A percentile compares a stretch with the other conserved stretches of the same genome.
Evolutionary conservation across 35 echinoderm and acorn worm species (phyloP).

Genomic region (Hemicentrotus pulcherrimus): DNA sequence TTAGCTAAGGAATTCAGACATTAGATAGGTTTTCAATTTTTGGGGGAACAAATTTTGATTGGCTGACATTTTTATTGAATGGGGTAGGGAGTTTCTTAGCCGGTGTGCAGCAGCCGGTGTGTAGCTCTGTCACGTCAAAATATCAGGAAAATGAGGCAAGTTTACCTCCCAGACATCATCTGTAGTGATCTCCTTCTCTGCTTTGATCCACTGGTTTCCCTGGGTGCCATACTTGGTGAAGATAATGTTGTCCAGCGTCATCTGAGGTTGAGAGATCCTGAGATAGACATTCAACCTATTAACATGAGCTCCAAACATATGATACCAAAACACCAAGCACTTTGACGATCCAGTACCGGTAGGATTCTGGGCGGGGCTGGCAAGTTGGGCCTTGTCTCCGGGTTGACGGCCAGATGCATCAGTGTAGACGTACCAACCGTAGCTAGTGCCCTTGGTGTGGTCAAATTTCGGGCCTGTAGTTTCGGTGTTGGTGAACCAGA

Average conservation of each 20-base stretch:
- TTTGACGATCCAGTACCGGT: background rate
- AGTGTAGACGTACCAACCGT: constrained; percentile 75
- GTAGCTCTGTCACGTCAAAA: too few relatives aligned
- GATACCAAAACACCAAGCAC: constrained; percentile 85
- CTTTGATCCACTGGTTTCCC: constrained; percentile 87
- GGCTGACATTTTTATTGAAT: too few relatives aligned
- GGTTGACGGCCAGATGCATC: constrained; percentile 32
- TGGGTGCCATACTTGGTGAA: constrained; percentile 86
- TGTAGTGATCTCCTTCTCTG: constrained; percentile 11
- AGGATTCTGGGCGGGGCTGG: constrained; percentile 50
- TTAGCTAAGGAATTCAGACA: too few relatives aligned
- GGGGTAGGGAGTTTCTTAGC: too few relatives aligned
- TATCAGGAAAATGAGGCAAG: too few relatives aligned
- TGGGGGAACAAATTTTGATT: too few relatives aligned
- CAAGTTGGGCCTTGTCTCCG: constrained; percentile 66
- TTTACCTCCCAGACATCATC: background rate
- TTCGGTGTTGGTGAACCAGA: constrained; percentile 39
- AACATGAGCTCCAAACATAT: constrained; percentile 82
- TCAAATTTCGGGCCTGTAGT: constrained; percentile 59
- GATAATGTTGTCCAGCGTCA: constrained; percentile 54
- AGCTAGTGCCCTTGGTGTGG: background rate
- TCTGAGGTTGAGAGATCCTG: background rate
- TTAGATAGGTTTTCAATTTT: too few relatives aligned
- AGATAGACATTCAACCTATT: constrained; percentile 75
- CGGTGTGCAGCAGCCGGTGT: too few relatives aligned